Percentiles rank a stretch among this genome's conserved stretches.
Conservation (phyloP, 2,888 invertebrate species). For the Hymenopus coronatus region DNA sequence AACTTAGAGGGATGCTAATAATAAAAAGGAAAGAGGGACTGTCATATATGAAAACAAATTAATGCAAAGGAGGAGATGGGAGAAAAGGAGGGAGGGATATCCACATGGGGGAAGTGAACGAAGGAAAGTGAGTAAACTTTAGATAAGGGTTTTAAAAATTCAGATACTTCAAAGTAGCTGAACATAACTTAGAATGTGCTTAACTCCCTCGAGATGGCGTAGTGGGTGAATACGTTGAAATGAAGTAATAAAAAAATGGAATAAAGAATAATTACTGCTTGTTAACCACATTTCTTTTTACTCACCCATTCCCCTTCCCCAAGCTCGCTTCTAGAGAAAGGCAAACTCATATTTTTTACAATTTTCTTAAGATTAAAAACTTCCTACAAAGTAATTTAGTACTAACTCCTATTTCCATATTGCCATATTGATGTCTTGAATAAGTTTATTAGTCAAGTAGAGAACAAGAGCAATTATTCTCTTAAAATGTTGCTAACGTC, state of each 20-base stretch:
- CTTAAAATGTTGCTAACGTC: neutral
- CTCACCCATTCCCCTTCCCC: neutral
- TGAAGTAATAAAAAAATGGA: constrained; percentile 5
- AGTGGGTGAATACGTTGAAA: neutral
- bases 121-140: constrained; percentile 13
- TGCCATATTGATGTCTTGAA: neutral
- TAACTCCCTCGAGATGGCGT: neutral
- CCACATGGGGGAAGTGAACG: neutral
- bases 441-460: neutral
- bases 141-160: constrained; percentile 30
- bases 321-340: neutral
- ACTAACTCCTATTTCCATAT: neutral
- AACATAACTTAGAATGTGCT: constrained; percentile 14
- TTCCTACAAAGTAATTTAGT: neutral
- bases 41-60: constrained; percentile 27
- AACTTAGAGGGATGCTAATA: neutral
- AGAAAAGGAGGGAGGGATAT: neutral
- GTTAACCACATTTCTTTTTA: constrained; percentile 3
- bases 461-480: neutral
- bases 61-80: neutral
- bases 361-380: neutral
- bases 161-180: constrained; percentile 19
- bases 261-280: constrained; percentile 14
- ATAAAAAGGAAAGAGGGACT: neutral
- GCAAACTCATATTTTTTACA: neutral